Evolutionary conservation across 2,113 vertebrate species (phyloP), one percentile per base, ranked within the genome.

Genomic region (Petrocephalus zakoni): DNA sequence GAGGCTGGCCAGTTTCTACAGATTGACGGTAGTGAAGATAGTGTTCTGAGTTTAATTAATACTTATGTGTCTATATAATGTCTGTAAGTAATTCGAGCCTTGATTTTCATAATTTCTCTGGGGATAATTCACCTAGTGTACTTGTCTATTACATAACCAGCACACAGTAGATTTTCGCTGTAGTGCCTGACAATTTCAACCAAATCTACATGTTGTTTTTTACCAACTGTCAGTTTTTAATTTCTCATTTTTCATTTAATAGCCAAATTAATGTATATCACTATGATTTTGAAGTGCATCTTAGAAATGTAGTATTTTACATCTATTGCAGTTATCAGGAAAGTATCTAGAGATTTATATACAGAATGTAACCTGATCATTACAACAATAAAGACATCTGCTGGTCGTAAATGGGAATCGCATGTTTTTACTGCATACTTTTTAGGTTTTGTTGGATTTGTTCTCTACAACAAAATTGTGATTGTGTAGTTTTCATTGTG

Each of bases 341-440:
- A 92, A 89, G 87, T 89, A 90, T 90, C 86, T 91, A 90, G 92
- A 88, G 93, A 94, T 95, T 92, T 95, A 95, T 94, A 93, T 68
- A 90, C 93, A 89, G 93, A 90, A 93, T 94, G 94, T 92, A 92
- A 90, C 51, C 25, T 55, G 25, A 7, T 86, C 13, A 83, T 47
- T 83, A 47, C 21, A n/a, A 22, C 19, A 83, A 83, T 83, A 83
- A 83, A 83, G 46, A 47, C 21, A 10, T 19, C 42, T 82, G 78
- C 78, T 82, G 42, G 17, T 42, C 78, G 21, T 82, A 47, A 46
- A 19, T 42, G 5, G 9, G 42, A 83, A 46, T n/a, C 17, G 37
- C 81, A 83, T 21, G 10, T 88, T 93, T 92, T 92, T 91, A 92
- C 78, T 29, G 61, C 61, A 68, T 1, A 42, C 6, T 46, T n/a